phyloP scores from a whole-genome alignment of 2,888 invertebrate genomes.

The Suillia variegata region DNA sequence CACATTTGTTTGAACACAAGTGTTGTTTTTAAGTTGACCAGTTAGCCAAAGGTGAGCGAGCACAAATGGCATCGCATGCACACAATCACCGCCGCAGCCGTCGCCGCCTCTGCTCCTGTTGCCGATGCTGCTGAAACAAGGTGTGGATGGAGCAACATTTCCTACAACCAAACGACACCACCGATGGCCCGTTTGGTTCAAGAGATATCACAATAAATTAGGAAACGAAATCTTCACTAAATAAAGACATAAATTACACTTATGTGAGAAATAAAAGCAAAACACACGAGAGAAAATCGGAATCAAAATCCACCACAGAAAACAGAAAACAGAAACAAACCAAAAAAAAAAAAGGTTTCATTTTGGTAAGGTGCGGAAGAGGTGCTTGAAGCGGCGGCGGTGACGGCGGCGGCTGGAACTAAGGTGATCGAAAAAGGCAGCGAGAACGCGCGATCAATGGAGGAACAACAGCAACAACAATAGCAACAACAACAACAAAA shows the following conservation, averaged over 20 bases:
- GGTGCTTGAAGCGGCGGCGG: too few relatives aligned
- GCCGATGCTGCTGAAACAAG: too few relatives aligned
- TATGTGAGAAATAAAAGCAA: conserved; percentile 41
- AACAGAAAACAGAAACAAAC: not conserved
- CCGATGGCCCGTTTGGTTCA: conserved; percentile 41
- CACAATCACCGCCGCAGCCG: conserved; percentile 42
- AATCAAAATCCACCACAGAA: conserved; percentile 35
- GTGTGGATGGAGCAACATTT: conserved; percentile 10
- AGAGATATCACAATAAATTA: conserved; percentile 60
- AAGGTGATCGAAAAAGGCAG: not conserved
- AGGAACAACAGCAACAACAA: conserved; percentile 37
- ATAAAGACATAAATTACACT: conserved; percentile 60
- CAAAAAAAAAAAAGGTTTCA: not conserved
- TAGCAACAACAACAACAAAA: conserved; percentile 19
- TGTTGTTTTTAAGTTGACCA: too few relatives aligned
- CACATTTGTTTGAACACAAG: too few relatives aligned
- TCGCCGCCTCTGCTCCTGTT: too few relatives aligned
- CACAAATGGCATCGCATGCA: conserved; percentile 55
- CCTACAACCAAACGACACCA: not conserved
- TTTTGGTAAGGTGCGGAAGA: too few relatives aligned
- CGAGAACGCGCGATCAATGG: conserved; percentile 32
- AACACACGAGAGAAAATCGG: conserved; percentile 34
- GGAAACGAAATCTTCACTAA: conserved; percentile 60
- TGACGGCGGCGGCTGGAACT: too few relatives aligned
- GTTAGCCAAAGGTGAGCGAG: conserved; percentile 51